Evolutionary conservation across 2,888 invertebrate genomes (phyloP).

Genomic region (Calameuta idolon): DNA sequence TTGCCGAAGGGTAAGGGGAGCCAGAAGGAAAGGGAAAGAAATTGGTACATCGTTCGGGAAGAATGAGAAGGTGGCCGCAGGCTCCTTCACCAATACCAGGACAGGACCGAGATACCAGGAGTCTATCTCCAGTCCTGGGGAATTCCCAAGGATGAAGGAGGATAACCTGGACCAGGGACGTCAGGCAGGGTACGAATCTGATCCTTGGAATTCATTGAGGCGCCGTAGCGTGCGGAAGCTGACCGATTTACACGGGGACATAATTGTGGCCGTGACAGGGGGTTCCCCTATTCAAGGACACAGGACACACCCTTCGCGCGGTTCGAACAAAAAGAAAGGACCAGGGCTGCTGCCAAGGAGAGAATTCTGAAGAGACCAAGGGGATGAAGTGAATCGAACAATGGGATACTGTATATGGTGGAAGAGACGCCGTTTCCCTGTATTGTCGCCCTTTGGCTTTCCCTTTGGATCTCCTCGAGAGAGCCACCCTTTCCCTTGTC

Average conservation of each 20-base stretch:
- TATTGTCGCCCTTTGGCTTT: constrained; percentile 60
- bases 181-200: neutral
- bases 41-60: constrained; percentile 62
- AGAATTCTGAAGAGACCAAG: neutral
- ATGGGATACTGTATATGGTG: neutral
- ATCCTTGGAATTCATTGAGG: neutral
- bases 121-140: neutral
- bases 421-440: constrained; percentile 18
- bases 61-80: constrained; percentile 32
- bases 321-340: neutral
- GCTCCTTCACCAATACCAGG: constrained; percentile 5
- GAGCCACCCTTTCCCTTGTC: neutral
- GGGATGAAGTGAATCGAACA: neutral
- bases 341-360: neutral
- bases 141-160: neutral
- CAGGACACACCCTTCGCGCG: neutral
- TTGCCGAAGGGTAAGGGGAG: constrained; percentile 19
- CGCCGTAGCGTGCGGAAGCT: neutral
- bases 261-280: neutral
- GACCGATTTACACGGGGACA: neutral
- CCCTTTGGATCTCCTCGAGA: constrained; percentile 12
- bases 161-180: neutral
- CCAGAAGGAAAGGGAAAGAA: constrained; percentile 55
- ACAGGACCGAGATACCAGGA: constrained; percentile 11
- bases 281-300: neutral